A percentile compares a stretch with the other conserved stretches of the same genome.
phyloP scores from a whole-genome alignment of 2,888 invertebrate genomes.

The Protophormia terraenovae region DNA sequence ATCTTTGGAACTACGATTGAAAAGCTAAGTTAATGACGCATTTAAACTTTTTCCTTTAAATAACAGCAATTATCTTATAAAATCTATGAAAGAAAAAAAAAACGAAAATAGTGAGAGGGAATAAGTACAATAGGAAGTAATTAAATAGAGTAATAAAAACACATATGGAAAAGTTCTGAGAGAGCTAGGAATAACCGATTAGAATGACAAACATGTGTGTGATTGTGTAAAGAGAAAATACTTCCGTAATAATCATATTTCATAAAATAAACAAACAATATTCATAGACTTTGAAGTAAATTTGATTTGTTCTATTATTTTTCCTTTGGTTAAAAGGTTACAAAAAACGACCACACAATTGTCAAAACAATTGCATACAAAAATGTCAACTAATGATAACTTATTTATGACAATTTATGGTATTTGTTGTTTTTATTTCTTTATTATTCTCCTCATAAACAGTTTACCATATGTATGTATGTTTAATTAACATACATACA shows the following conservation, averaged over 20 bases:
- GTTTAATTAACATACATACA: not conserved
- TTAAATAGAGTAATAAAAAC: conserved; percentile 57
- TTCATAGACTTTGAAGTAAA: not conserved
- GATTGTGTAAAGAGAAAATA: conserved; percentile 4
- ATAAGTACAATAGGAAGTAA: conserved; percentile 54
- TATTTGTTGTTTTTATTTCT: conserved; percentile 11
- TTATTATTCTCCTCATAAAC: not conserved
- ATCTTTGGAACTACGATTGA: conserved; percentile 61
- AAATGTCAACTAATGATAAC: conserved; percentile 4
- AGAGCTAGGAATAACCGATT: conserved; percentile 11
- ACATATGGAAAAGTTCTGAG: conserved; percentile 30
- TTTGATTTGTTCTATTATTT: too few species aligned
- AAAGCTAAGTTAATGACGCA: conserved; percentile 36
- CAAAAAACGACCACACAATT: conserved; percentile 36
- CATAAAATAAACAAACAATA: conserved; percentile 53
- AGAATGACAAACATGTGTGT: too few species aligned
- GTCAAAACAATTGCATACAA: conserved; percentile 16
- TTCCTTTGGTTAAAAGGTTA: not conserved
- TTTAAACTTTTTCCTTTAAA: conserved; percentile 40
- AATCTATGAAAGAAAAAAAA: not conserved
- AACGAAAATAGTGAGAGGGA: not conserved
- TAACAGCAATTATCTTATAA: not conserved
- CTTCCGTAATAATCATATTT: conserved; percentile 59
- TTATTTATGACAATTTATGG: conserved; percentile 12
- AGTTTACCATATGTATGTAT: not conserved